A percentile compares a stretch with the other conserved stretches of the same genome.
These are phyloP conservation scores for Hycleus cichorii DNA, from an alignment of 1,140 invertebrate genomes.

Conservation along the genomic window DNA sequence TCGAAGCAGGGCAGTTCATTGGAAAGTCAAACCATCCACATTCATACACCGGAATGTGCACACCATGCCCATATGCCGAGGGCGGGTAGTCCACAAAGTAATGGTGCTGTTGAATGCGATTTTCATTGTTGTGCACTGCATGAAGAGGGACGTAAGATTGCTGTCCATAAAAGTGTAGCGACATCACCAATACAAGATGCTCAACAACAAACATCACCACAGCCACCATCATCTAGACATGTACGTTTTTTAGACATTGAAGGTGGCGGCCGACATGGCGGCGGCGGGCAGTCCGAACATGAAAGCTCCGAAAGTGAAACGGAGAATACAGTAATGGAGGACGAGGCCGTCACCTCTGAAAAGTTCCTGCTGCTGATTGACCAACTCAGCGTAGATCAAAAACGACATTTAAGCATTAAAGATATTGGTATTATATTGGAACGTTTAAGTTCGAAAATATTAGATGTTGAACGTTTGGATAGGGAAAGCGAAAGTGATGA, in stretches of 20 bases:
- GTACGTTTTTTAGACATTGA: slow-evolving; percentile 69
- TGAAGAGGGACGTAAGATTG: slow-evolving; percentile 83
- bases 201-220: slow-evolving; percentile 55
- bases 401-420: slow-evolving; percentile 84
- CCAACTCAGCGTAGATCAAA: slow-evolving; percentile 84
- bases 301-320: slow-evolving; percentile 88
- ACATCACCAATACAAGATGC: slow-evolving; percentile 85
- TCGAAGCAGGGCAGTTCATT: slow-evolving; percentile 63
- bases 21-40: slow-evolving; percentile 67
- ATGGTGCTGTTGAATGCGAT: slow-evolving; percentile 70
- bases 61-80: slow-evolving; percentile 62
- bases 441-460: slow-evolving; percentile 81
- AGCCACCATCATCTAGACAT: slow-evolving; percentile 50
- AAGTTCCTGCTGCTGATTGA: slow-evolving; percentile 89
- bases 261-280: slow-evolving; percentile 43
- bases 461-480: slow-evolving; percentile 86
- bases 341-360: slow-evolving; percentile 78
- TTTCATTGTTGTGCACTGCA: slow-evolving; percentile 92
- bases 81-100: slow-evolving; percentile 52
- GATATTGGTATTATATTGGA: slow-evolving; percentile 93
- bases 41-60: slow-evolving; percentile 77
- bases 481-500: slow-evolving; percentile 84
- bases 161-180: slow-evolving; percentile 79
- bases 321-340: slow-evolving; percentile 85
- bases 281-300: slow-evolving; percentile 50